Conservation (phyloP, 2,113 vertebrate species). For the Actenoides hombroni region DNA sequence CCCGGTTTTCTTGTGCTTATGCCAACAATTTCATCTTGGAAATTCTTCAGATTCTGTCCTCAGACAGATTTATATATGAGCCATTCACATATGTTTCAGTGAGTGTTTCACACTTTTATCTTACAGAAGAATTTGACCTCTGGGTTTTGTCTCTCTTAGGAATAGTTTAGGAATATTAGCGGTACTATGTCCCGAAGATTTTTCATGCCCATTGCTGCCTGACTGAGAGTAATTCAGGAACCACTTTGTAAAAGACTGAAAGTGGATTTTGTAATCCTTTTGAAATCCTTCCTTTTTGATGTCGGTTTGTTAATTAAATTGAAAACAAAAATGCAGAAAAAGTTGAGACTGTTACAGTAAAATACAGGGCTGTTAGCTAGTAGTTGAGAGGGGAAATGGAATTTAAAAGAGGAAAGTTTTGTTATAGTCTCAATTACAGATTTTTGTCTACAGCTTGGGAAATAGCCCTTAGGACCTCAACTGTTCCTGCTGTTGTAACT, state of each 20-base stretch:
- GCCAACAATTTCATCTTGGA: slow-evolving; percentile 24
- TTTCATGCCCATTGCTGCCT: slow-evolving; percentile 17
- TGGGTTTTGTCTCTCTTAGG: slow-evolving; percentile 26
- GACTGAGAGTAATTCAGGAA: neutral
- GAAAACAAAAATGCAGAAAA: slow-evolving; percentile 26
- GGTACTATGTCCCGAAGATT: neutral
- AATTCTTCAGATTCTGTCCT: slow-evolving; percentile 49
- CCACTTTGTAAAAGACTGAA: neutral
- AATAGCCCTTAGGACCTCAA: neutral
- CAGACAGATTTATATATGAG: slow-evolving; percentile 35
- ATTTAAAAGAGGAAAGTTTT: neutral
- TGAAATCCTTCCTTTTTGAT: slow-evolving; percentile 4
- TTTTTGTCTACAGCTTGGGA: neutral
- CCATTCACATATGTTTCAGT: slow-evolving; percentile 46
- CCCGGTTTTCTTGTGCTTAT: neutral
- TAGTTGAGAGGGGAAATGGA: neutral
- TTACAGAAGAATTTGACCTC: slow-evolving; percentile 58
- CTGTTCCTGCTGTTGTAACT: neutral
- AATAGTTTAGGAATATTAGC: slow-evolving; percentile 31
- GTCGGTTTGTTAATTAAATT: neutral
- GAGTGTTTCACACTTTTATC: slow-evolving; percentile 41
- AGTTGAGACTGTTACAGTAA: neutral
- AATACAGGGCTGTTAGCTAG: neutral
- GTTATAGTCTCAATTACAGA: neutral
- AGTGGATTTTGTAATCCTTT: slow-evolving; percentile 32